Percentiles rank a stretch among this genome's conserved stretches.
Evolutionary conservation across 2,888 invertebrate genomes (phyloP).

Genomic region (Sarcophaga subvicina): DNA sequence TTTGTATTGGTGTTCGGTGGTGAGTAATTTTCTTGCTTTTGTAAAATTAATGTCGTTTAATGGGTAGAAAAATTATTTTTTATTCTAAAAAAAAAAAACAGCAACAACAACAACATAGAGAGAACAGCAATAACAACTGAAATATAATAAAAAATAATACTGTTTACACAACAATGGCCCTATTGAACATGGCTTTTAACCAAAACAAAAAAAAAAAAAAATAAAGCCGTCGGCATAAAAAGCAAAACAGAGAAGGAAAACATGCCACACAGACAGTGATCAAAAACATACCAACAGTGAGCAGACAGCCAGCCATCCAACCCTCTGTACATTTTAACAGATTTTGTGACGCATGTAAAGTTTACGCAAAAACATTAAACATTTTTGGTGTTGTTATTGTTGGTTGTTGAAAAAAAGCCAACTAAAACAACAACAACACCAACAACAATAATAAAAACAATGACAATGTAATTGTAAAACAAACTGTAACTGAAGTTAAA

Average conservation of each 20-base stretch:
- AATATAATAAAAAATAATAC: not conserved
- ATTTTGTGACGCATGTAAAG: constrained; percentile 56
- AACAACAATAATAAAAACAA: not conserved
- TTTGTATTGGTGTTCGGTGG: not conserved
- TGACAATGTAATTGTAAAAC: not conserved
- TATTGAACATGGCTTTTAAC: constrained; percentile 24
- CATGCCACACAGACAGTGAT: constrained; percentile 37
- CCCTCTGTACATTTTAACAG: constrained; percentile 31
- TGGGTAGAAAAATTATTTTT: constrained; percentile 32
- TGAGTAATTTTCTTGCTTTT: constrained; percentile 25
- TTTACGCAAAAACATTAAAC: constrained; percentile 39
- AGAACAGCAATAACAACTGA: not conserved
- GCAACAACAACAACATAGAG: not conserved
- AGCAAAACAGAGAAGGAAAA: constrained; percentile 13
- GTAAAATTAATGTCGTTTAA: constrained; percentile 37
- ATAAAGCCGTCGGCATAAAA: not conserved
- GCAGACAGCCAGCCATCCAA: not conserved
- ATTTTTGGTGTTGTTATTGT: not conserved
- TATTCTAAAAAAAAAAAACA: not conserved
- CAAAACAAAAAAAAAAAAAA: too few species aligned
- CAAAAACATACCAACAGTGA: constrained; percentile 26
- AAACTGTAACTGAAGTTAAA: constrained; percentile 12
- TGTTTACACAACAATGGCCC: constrained; percentile 33
- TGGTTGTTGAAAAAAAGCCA: not conserved
- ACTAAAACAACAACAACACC: not conserved